These are phyloP conservation scores for Trichonephila clavata DNA, from an alignment of 1,140 invertebrate genomes.

Conservation along the genomic window DNA sequence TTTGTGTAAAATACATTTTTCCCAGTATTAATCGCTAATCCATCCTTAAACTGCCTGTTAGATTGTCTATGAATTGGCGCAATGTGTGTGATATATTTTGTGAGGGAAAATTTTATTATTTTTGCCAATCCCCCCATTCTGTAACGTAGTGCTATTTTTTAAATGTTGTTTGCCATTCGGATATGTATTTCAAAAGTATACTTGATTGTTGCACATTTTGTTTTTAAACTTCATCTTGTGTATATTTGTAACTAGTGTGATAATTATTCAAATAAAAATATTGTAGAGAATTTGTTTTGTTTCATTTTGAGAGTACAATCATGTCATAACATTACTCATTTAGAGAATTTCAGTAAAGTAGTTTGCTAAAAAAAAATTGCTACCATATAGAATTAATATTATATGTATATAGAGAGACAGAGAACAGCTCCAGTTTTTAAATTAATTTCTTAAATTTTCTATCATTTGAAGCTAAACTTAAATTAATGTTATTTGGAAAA, in stretches of 20 bases:
- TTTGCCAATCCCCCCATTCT: not conserved
- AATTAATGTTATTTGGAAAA: too few relatives aligned
- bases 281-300: not conserved
- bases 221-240: constrained; percentile 35
- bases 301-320: not conserved
- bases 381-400: too few relatives aligned
- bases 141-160: not conserved
- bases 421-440: too few relatives aligned
- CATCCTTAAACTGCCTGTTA: not conserved
- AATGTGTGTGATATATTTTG: not conserved
- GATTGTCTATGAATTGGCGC: not conserved
- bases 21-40: not conserved
- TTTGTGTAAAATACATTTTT: not conserved
- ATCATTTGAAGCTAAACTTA: too few relatives aligned
- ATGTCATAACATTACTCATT: too few relatives aligned
- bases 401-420: too few relatives aligned
- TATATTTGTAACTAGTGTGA: constrained; percentile 44
- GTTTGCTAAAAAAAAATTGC: too few relatives aligned
- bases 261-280: constrained; percentile 44
- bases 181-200: not conserved
- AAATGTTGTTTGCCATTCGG: not conserved
- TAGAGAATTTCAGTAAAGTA: too few relatives aligned
- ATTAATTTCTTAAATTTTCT: too few relatives aligned
- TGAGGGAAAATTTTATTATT: not conserved
- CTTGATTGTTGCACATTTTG: not conserved